Percentiles rank a stretch among this genome's conserved stretches.
phyloP scores from a whole-genome alignment of 2,797 vertebrate species.

The Sciurus carolinensis region DNA sequence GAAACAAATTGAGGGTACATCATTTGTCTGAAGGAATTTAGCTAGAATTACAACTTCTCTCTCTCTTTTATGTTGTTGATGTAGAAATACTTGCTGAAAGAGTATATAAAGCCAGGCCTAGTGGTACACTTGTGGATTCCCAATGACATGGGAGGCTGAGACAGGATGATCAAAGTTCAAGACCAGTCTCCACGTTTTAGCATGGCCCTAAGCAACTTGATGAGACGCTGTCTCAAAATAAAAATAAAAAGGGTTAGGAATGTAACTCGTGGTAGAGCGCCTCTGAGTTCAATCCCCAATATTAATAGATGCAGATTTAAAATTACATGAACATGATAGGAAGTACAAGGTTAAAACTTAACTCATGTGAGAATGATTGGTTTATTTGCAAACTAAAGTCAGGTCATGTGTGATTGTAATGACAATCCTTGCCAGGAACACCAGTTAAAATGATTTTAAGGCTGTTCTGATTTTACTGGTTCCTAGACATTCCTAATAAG shows the following conservation, averaged over 20 bases:
- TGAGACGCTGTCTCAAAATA: too few species aligned
- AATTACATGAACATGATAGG: not conserved
- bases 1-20: not conserved
- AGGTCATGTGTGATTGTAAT: not conserved
- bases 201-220: too few species aligned
- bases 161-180: too few species aligned
- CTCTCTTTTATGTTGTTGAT: not conserved
- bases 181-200: too few species aligned
- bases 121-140: too few species aligned
- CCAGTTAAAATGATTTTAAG: not conserved
- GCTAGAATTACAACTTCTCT: slow-evolving; percentile 37
- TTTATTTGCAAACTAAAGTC: slow-evolving; percentile 29
- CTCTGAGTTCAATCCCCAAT: too few species aligned
- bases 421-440: not conserved
- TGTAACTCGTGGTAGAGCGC: too few species aligned
- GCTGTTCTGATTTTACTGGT: not conserved
- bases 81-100: slow-evolving; percentile 20
- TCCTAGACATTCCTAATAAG: not conserved
- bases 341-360: not conserved
- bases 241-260: too few species aligned
- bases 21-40: not conserved
- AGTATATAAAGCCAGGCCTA: not conserved
- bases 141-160: too few species aligned
- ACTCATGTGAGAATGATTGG: not conserved
- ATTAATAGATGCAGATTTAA: not conserved